Percentiles rank a stretch among this genome's conserved stretches.
These are phyloP conservation scores for Todus mexicanus DNA, from an alignment of 2,797 vertebrate species.

Conservation along the genomic window DNA sequence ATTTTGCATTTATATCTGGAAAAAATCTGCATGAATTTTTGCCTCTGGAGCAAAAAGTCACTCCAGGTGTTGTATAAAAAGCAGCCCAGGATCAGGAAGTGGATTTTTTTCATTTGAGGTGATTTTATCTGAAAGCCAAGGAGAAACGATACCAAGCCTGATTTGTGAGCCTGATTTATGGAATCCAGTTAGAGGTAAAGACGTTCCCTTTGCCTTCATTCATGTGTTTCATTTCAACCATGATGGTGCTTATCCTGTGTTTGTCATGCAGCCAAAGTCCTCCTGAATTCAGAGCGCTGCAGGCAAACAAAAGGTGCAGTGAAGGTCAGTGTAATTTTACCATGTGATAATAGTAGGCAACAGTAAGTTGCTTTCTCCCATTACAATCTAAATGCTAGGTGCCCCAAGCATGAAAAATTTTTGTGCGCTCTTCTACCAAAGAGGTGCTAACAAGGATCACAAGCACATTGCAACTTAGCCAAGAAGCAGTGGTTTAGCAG, in stretches of 20 bases:
- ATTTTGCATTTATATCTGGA: conserved; percentile 7
- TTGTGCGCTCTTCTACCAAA: background rate
- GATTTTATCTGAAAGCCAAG: background rate
- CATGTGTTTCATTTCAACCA: background rate
- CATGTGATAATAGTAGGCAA: background rate
- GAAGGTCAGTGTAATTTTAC: conserved; percentile 20
- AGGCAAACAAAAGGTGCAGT: conserved; percentile 1
- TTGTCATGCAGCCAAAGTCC: background rate
- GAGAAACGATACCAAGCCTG: background rate
- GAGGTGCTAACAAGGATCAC: background rate
- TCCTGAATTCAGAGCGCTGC: background rate
- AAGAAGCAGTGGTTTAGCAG: background rate
- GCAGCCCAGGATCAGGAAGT: background rate
- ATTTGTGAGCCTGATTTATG: background rate
- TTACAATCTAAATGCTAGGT: conserved; percentile 58
- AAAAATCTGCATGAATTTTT: background rate
- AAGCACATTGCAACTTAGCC: background rate
- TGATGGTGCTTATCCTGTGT: background rate
- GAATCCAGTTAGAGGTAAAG: background rate
- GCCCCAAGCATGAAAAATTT: background rate
- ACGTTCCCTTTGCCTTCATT: background rate
- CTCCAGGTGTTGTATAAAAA: background rate
- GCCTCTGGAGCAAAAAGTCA: background rate
- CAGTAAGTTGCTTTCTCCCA: conserved; percentile 18
- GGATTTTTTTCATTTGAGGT: background rate